Evolutionary conservation across 1,140 invertebrate genomes (phyloP), one percentile per base, ranked within the genome.

Genomic region (Carposina sasakii): DNA sequence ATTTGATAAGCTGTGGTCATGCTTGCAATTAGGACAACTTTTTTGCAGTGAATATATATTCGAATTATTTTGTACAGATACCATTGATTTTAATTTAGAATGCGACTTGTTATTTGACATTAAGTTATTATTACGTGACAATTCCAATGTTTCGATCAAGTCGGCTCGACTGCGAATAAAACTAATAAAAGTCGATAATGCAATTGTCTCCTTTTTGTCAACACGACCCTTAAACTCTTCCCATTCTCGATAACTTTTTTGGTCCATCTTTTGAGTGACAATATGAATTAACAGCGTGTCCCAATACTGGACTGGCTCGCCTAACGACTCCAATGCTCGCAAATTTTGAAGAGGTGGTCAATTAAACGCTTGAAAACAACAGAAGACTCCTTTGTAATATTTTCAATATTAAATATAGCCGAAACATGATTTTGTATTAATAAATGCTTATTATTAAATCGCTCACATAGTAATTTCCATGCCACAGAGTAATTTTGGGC

Each of bases 371-470:
- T 19, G 20, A 46, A 15, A 22, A 20, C 30, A 24, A n/a, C 2
- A 34, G 30, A 21, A 30, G 42, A 44, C 16, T 44, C 42, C 5
- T 31, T 44, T 3, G 15, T 15, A 12, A 17, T 19, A 10, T 16
- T 12, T 20, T 46, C 43, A 13, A 34, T 22, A 31, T 23, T 34
- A 20, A 46, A 46, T n/a, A 46, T 19, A 8, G 28, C 43, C 16
- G 33, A 20, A 6, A 46, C 20, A 15, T 46, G 43, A 33, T 46
- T 46, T 9, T 23, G 33, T 3, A 46, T 15, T 8, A 46, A 31
- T 5, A 34, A 34, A 17, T 20, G 9, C 20, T 46, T 34, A 13
- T 46, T 46, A 46, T 46, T 31, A 31, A 20, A 46, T 20, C 43
- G 33, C 9, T 21, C 20, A 13, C 30, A 46, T 16, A 46, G 30